Base-by-base conservation (phyloP, 2,888 invertebrate species). In the Stenichneumon culpator region DNA sequence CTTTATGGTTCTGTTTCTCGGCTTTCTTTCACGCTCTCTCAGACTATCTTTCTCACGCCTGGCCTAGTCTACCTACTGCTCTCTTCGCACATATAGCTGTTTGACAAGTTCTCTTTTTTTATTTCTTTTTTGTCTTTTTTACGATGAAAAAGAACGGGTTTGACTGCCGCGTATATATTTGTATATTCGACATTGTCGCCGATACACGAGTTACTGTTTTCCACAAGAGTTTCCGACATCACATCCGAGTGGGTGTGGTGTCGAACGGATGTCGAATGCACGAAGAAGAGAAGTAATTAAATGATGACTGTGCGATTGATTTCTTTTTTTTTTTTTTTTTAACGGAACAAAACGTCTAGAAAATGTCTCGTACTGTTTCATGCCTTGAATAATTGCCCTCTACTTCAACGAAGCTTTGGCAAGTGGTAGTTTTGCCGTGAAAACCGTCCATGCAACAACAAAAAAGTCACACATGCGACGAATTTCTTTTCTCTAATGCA, bases 1-100 rank as follows among this genome's bases (percentile, higher is more conserved):
- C 85, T 87, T 89, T 88, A 85, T 87, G 86, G 70, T 88, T 87
- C 87, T 87, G 87, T 87, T 79, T 88, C 86, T 88, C 86, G 84
- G 77, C 89, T 90, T 83, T 89, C 89, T 79, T 88, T 87, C 86
- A 87, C 87, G 83, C 83, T 90, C 83, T 90, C 85, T 89, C 89
- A 85, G 86, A 86, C 83, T 85, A 87, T 87, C 74, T 85, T 83
- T 82, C 83, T 83, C 85, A 83, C 86, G 80, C 79, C 79, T 83
- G 84, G 83, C 86, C 85, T 70, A 65, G 70, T 72, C 83, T 84
- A 84, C 86, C 80, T 80, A 54, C 65, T 85, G 83, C 83, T 86
- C 79, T 87, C 79, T 75, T 68, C 67, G 60, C 60, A 39, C 82
- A 73, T 70, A 32, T 16, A 25, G 14, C 47, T 70, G n/a, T 68